Percentiles rank a stretch among this genome's conserved stretches.
These are phyloP conservation scores for Bombus haemorrhoidalis DNA, from an alignment of 1,140 invertebrate species.

Conservation along the genomic window DNA sequence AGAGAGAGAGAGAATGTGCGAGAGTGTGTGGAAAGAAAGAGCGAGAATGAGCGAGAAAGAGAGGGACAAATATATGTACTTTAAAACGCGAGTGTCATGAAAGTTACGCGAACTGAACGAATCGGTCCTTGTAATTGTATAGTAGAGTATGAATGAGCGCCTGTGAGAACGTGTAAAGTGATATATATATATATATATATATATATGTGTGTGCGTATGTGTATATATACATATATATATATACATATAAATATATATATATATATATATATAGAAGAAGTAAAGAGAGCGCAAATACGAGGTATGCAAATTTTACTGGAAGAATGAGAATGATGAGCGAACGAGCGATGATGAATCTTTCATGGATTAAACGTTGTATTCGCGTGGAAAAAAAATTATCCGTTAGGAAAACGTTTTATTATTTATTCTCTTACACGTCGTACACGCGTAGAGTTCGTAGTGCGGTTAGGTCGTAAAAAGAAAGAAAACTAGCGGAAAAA, in stretches of 20 bases:
- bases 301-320: background rate
- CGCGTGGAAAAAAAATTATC: constrained; percentile 52
- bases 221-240: constrained; percentile 25
- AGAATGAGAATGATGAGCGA: constrained; percentile 38
- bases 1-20: background rate
- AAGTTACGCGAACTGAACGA: background rate
- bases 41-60: background rate
- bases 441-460: constrained; percentile 68
- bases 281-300: constrained; percentile 3
- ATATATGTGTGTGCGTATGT: constrained; percentile 6
- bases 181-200: constrained; percentile 40
- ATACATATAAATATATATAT: constrained; percentile 38
- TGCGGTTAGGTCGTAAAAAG: constrained; percentile 64
- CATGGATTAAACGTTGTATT: constrained; percentile 11
- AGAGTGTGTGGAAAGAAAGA: background rate
- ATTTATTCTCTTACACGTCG: constrained; percentile 81
- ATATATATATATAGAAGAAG: constrained; percentile 28
- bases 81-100: constrained; percentile 15
- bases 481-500: constrained; percentile 59
- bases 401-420: constrained; percentile 77
- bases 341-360: constrained; percentile 17
- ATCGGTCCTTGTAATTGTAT: constrained; percentile 32
- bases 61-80: constrained; percentile 47
- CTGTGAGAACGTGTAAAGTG: constrained; percentile 31
- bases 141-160: constrained; percentile 36